Percentiles rank a stretch among this genome's conserved stretches.
Conservation (phyloP, 2,797 vertebrate species). For the Spondyliosoma cantharus region DNA sequence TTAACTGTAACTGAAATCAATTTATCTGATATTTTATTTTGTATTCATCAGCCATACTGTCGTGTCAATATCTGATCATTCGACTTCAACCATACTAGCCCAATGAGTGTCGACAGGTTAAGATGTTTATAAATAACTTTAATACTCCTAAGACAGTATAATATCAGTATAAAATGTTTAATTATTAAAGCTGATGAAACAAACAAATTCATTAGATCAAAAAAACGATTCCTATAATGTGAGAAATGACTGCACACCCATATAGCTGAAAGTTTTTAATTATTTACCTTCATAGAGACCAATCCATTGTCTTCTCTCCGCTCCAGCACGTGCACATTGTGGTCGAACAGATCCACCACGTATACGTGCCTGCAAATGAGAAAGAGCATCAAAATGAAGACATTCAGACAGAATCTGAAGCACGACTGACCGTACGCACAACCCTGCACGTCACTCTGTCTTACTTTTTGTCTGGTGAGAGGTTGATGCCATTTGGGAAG, state of each 20-base stretch:
- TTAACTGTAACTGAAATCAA: background rate
- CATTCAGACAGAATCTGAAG: background rate
- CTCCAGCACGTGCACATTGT: slow-evolving; percentile 80
- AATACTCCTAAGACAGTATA: background rate
- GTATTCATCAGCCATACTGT: background rate
- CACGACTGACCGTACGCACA: fast-evolving
- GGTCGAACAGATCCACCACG: slow-evolving; percentile 74
- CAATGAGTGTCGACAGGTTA: background rate
- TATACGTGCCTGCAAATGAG: slow-evolving; percentile 78
- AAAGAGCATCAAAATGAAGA: background rate
- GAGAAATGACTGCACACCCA: background rate
- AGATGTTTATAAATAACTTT: background rate
- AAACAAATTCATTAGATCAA: background rate
- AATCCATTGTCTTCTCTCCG: slow-evolving; percentile 75
- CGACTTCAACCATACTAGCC: background rate
- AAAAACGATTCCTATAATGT: background rate
- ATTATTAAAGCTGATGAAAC: background rate
- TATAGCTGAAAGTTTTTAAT: background rate
- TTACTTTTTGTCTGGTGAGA: slow-evolving; percentile 90
- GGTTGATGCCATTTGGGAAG: slow-evolving; percentile 91
- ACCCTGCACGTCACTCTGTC: slow-evolving; percentile 2
- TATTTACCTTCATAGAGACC: slow-evolving; percentile 78
- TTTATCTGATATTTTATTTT: background rate
- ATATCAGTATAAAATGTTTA: background rate
- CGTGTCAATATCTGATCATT: background rate